Percentiles rank a stretch among this genome's conserved stretches.
Evolutionary conservation across 2,113 vertebrate species (phyloP).

Genomic region (Cyphomyrus discorhynchus): DNA sequence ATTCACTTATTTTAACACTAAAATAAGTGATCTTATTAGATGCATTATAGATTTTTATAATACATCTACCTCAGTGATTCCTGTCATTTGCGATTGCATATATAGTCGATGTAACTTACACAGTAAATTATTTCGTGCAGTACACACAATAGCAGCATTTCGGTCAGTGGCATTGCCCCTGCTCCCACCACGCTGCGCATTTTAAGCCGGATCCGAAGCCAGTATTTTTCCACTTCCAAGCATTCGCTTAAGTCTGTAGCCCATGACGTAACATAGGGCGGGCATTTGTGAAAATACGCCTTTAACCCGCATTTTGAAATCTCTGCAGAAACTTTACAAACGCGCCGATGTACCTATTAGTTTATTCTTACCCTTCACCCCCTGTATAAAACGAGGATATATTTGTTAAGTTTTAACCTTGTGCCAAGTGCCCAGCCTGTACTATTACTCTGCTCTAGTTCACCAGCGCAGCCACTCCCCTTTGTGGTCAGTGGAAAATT

Average conservation of each 20-base stretch:
- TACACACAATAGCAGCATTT: not conserved
- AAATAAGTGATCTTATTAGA: not conserved
- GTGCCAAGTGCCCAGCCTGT: conserved; percentile 51
- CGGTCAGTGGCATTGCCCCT: not conserved
- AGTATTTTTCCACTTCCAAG: conserved; percentile 74
- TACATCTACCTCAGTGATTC: not conserved
- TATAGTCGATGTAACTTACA: not conserved
- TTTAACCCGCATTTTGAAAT: not conserved
- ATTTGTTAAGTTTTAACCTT: conserved; percentile 31
- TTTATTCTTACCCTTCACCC: not conserved
- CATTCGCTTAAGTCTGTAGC: conserved; percentile 49
- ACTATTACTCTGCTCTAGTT: conserved; percentile 7
- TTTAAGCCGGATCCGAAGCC: conserved; percentile 43
- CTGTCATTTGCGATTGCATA: not conserved
- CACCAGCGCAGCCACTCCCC: conserved; percentile 61
- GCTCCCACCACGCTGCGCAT: not conserved
- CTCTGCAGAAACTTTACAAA: not conserved
- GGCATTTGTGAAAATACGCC: conserved; percentile 40
- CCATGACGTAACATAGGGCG: conserved; percentile 49
- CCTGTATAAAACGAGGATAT: not conserved
- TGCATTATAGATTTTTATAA: not conserved
- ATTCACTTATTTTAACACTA: not conserved
- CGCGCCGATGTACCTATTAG: not conserved
- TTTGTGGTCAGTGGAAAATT: conserved; percentile 75
- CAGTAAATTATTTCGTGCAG: not conserved